Evolutionary conservation across 1,140 invertebrate species (phyloP).

Genomic region (Drosophila ironensis): DNA sequence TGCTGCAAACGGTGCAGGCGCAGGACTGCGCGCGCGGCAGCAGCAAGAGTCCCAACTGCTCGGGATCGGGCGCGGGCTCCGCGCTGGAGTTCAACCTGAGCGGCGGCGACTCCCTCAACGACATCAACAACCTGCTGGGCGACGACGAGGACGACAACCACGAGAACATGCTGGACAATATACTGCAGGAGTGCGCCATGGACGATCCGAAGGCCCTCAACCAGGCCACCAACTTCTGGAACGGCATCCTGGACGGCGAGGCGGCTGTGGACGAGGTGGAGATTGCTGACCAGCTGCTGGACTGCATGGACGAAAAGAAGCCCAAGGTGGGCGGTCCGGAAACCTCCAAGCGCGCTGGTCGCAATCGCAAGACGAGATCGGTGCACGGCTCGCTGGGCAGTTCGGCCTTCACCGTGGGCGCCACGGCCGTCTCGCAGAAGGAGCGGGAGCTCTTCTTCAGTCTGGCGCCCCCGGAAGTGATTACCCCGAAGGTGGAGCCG

Average conservation of each 20-base stretch:
- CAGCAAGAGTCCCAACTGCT: slow-evolving; percentile 67
- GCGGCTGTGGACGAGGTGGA: slow-evolving; percentile 74
- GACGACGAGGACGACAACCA: slow-evolving; percentile 67
- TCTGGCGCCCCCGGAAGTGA: slow-evolving; percentile 32
- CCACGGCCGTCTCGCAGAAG: slow-evolving; percentile 15
- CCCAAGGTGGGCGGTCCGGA: slow-evolving; percentile 26
- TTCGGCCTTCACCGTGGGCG: slow-evolving; percentile 45
- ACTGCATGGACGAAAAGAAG: slow-evolving; percentile 67
- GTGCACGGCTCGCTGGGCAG: slow-evolving; percentile 38
- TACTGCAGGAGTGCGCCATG: slow-evolving; percentile 78
- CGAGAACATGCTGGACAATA: slow-evolving; percentile 80
- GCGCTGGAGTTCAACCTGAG: slow-evolving; percentile 78
- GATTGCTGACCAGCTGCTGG: slow-evolving; percentile 63
- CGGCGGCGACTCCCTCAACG: slow-evolving; percentile 73
- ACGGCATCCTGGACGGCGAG: slow-evolving; percentile 77
- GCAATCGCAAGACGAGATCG: slow-evolving; percentile 40
- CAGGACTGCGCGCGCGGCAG: slow-evolving; percentile 62
- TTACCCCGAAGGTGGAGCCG: slow-evolving; percentile 24
- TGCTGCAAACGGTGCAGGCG: slow-evolving; percentile 63
- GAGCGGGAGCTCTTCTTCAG: slow-evolving; percentile 62
- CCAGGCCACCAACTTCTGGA: slow-evolving; percentile 80
- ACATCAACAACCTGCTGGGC: slow-evolving; percentile 76
- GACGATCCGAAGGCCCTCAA: slow-evolving; percentile 78
- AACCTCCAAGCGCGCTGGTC: slow-evolving; percentile 43
- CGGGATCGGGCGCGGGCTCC: slow-evolving; percentile 48